Base-by-base conservation (phyloP, 2,113 vertebrate genomes). In the Centropus bengalensis region DNA sequence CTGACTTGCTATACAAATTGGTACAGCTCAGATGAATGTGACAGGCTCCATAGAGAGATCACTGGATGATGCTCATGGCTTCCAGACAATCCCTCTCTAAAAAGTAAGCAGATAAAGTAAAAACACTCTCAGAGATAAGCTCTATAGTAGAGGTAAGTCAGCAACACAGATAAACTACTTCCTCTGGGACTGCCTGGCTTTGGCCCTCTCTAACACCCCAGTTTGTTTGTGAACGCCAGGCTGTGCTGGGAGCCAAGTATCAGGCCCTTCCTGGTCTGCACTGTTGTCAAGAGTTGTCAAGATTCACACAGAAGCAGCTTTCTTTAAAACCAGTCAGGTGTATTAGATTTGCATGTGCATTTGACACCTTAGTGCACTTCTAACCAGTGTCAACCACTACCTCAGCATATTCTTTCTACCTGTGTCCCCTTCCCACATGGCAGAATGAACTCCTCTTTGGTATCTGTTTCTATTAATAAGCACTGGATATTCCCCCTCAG, bases 161-260 rank as follows among this genome's bases (percentile, higher is more conserved):
- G 51, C 33, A 70, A 67, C 28, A 60, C 2, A 7, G 28, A 58
- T 67, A 32, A 32, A 26, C 10, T 13, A 49, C 4, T 69, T 82
- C 44, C 44, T 36, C 38, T 62, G n/a, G 27, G 22, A 11, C 36
- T 18, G 17, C 58, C 28, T 92, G 38, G 8, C 20, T 82, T 63
- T 67, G 66, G 8, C 20, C 18, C 36, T 42, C 83, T 28, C 33
- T 52, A 55, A n/a, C 4, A 4, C 45, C 16, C 58, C 26, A 0
- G 14, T 67, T 38, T 55, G 23, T 68, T 52, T 68, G 32, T 42
- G 52, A 86, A 10, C 52, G 26, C 78, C 44, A 66, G 55, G 20
- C 22, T 28, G n/a, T 0, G 0, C 0, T 0, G 12, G 33, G 16
- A 75, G n/a, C 21, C 27, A 59, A 49, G 45, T 20, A 22, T 1